Evolutionary conservation across 2,797 vertebrate genomes (phyloP).

Genomic region (Hylomyscus alleni): DNA sequence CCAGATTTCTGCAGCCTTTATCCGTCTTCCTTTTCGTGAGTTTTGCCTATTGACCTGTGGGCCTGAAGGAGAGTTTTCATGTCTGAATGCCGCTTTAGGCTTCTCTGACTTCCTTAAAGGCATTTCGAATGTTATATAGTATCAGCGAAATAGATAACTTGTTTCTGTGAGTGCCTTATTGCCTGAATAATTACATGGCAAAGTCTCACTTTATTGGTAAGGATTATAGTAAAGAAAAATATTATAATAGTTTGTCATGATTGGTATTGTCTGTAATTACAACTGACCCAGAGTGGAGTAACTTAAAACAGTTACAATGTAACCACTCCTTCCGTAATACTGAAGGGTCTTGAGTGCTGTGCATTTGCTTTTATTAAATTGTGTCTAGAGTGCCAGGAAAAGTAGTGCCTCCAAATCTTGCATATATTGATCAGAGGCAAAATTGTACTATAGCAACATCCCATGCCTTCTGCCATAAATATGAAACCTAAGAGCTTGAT

Average conservation of each 20-base stretch:
- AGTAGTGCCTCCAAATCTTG: conserved; percentile 6
- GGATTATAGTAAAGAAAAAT: neutral
- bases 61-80: neutral
- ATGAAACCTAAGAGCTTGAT: conserved; percentile 25
- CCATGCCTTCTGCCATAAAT: neutral
- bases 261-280: neutral
- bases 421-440: neutral
- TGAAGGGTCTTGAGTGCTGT: neutral
- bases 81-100: neutral
- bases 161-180: neutral
- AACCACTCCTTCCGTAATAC: neutral
- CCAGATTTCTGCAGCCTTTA: neutral
- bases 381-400: neutral
- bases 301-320: neutral
- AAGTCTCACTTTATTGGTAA: neutral
- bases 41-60: neutral
- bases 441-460: neutral
- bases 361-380: neutral
- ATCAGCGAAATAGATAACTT: neutral
- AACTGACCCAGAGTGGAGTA: neutral
- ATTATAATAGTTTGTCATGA: conserved; percentile 16
- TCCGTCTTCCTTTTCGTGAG: neutral
- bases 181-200: neutral
- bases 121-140: neutral
- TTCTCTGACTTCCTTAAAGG: neutral